These are phyloP conservation scores for Siniperca undulata DNA, from an alignment of 2,797 vertebrate genomes.

Conservation along the genomic window DNA sequence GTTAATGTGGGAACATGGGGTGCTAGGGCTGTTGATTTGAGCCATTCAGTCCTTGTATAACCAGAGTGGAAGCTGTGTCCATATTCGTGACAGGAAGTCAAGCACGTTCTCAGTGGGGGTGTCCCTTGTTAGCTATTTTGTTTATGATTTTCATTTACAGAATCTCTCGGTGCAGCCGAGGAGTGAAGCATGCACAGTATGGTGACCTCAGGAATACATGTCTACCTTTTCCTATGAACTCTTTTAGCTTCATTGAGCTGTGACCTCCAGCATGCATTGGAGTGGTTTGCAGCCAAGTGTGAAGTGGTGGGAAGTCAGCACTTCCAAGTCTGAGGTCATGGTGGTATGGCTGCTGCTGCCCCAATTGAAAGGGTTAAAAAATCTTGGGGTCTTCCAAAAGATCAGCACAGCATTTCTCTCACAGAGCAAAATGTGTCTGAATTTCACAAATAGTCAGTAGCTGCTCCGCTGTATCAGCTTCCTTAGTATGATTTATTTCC, in stretches of 20 bases:
- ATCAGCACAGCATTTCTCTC: no score
- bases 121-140: background rate
- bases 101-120: background rate
- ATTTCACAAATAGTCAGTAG: background rate
- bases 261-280: background rate
- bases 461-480: background rate
- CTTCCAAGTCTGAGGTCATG: no score
- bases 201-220: background rate
- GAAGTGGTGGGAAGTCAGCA: background rate
- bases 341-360: background rate
- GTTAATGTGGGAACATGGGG: background rate
- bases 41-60: background rate
- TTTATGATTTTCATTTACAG: background rate
- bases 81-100: background rate
- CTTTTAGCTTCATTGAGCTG: background rate
- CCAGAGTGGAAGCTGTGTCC: background rate
- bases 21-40: background rate
- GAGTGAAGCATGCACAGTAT: background rate
- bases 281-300: background rate
- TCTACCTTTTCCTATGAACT: slow-evolving; percentile 23
- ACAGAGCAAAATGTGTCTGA: background rate
- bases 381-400: background rate
- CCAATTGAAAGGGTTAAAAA: background rate
- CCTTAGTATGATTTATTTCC: background rate
- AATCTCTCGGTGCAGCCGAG: background rate